phyloP scores from a whole-genome alignment of 1,140 invertebrate species.

The Mya arenaria region DNA sequence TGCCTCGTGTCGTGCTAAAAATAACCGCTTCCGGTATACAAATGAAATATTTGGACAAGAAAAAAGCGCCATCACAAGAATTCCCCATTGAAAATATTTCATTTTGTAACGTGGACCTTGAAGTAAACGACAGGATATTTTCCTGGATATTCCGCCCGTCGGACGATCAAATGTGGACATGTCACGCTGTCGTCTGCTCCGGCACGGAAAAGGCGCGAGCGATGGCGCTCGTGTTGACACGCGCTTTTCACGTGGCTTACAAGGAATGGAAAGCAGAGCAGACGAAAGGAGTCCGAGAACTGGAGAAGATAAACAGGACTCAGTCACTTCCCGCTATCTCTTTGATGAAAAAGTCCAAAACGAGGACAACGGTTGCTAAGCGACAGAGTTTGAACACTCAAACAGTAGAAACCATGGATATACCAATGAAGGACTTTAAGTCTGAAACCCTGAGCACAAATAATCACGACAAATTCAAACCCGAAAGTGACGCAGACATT shows the following conservation, averaged over 20 bases:
- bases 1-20: slow-evolving; percentile 61
- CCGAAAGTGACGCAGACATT: no score
- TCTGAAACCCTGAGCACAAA: no score
- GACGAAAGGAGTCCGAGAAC: background rate
- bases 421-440: no score
- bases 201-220: slow-evolving; percentile 68
- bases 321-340: background rate
- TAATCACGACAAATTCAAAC: no score
- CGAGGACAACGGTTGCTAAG: background rate
- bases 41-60: slow-evolving; percentile 59
- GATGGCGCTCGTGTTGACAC: slow-evolving; percentile 73
- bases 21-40: slow-evolving; percentile 59
- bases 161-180: slow-evolving; percentile 51
- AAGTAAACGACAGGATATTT: slow-evolving; percentile 71
- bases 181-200: slow-evolving; percentile 73
- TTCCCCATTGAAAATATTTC: slow-evolving; percentile 70
- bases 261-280: background rate
- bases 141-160: slow-evolving; percentile 72
- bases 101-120: slow-evolving; percentile 61
- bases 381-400: background rate
- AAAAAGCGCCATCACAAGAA: slow-evolving; percentile 31
- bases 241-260: slow-evolving; percentile 23
- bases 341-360: background rate
- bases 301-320: background rate
- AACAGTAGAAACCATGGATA: no score